Evolutionary conservation across 2,797 vertebrate genomes (phyloP).

Genomic region (Megalops cyprinoides): DNA sequence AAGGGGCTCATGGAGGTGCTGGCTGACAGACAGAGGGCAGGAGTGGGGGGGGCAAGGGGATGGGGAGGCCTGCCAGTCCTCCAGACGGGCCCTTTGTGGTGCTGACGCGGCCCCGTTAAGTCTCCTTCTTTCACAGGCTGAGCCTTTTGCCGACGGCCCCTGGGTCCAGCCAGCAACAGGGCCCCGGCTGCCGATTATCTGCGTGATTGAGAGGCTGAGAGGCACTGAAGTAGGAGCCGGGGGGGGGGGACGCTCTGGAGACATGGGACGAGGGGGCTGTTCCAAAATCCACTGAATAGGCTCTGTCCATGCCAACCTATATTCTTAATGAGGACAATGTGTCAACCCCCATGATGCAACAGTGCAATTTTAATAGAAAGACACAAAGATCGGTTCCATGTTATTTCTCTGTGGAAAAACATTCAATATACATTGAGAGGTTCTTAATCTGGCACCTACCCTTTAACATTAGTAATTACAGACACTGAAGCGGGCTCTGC

Average conservation of each 20-base stretch:
- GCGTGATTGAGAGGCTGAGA: conserved; percentile 74
- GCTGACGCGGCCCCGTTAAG: conserved; percentile 59
- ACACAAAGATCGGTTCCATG: background rate
- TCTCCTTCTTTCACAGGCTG: conserved; percentile 60
- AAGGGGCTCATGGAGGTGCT: conserved; percentile 53
- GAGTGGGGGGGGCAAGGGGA: conserved; percentile 32
- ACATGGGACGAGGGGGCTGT: conserved; percentile 39
- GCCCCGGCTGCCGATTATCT: conserved; percentile 75
- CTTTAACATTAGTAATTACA: background rate
- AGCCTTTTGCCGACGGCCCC: conserved; percentile 52
- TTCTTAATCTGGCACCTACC: background rate
- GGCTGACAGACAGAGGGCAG: conserved; percentile 63
- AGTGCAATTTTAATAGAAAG: conserved; percentile 11
- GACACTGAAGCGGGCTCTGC: no score
- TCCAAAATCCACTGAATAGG: conserved; percentile 37
- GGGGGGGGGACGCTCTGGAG: conserved; percentile 60
- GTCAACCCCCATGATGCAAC: conserved; percentile 13
- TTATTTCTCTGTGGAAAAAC: background rate
- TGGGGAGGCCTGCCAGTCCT: conserved; percentile 64
- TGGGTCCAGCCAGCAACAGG: conserved; percentile 69
- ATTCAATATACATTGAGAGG: background rate
- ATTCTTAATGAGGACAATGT: conserved; percentile 14
- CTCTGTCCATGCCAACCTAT: conserved; percentile 24
- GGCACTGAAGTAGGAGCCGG: conserved; percentile 70
- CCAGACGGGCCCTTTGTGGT: conserved; percentile 69